phyloP scores from a whole-genome alignment of 2,797 vertebrate genomes.

The Chaenodraco wilsoni region DNA sequence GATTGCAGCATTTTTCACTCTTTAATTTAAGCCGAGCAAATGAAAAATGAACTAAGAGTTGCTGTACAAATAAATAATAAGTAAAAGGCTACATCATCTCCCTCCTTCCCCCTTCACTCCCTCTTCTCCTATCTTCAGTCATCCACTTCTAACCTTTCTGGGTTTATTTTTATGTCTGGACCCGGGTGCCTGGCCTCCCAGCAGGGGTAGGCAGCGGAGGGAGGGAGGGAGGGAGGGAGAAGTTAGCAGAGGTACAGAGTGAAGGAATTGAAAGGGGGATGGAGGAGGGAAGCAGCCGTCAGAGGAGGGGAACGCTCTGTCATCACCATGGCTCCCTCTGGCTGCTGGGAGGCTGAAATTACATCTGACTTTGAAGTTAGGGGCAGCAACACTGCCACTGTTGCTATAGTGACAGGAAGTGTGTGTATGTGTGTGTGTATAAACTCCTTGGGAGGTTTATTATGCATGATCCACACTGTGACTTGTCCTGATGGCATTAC shows the following conservation, averaged over 20 bases:
- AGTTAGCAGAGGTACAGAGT: slow-evolving; percentile 20
- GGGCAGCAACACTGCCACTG: slow-evolving; percentile 85
- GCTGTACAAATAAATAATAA: slow-evolving; percentile 13
- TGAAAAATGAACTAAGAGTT: background rate
- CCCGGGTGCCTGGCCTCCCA: slow-evolving; percentile 71
- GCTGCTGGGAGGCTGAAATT: slow-evolving; percentile 96
- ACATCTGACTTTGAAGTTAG: slow-evolving; percentile 95
- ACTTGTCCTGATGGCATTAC: slow-evolving; percentile 79
- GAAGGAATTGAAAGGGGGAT: slow-evolving; percentile 17
- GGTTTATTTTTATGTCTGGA: slow-evolving; percentile 88
- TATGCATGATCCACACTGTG: slow-evolving; percentile 80
- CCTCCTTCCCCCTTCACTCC: slow-evolving; percentile 19
- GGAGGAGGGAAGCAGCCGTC: slow-evolving; percentile 24
- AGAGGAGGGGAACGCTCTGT: slow-evolving; percentile 57
- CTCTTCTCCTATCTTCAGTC: slow-evolving; percentile 61
- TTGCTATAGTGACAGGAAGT: slow-evolving; percentile 89
- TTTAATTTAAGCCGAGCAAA: background rate
- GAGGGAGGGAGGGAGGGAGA: slow-evolving; percentile 25
- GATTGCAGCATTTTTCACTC: slow-evolving; percentile 18
- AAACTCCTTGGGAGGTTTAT: slow-evolving; percentile 79
- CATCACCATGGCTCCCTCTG: slow-evolving; percentile 92
- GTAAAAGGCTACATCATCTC: slow-evolving; percentile 25
- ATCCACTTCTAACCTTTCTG: slow-evolving; percentile 79
- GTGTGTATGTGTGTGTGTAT: slow-evolving; percentile 26
- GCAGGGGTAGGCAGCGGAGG: slow-evolving; percentile 24